Evolutionary conservation across 2,113 vertebrate species (phyloP).

Genomic region (Pterocles burchelli): DNA sequence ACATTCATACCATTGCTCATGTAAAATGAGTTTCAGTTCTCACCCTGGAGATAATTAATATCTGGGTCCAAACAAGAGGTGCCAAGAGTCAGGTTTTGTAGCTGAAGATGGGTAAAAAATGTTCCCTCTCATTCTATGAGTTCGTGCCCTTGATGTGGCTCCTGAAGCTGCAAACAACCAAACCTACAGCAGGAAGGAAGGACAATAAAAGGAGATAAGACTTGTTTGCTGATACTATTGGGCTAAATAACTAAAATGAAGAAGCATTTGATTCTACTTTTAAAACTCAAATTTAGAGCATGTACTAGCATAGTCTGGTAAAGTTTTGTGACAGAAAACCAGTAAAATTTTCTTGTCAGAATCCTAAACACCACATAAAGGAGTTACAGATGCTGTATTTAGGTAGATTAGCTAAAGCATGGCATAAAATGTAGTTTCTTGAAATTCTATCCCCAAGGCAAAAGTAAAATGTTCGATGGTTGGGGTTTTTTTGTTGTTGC

Average conservation of each 20-base stretch:
- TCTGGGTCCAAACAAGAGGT: neutral
- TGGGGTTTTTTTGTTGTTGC: neutral
- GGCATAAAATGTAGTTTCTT: constrained; percentile 19
- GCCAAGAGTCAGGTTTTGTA: neutral
- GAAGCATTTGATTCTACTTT: neutral
- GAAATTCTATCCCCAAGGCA: constrained; percentile 31
- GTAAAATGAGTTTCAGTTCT: neutral
- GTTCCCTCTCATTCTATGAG: neutral
- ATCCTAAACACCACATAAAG: constrained; percentile 54
- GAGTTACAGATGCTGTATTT: constrained; percentile 60
- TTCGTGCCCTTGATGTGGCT: fast-evolving
- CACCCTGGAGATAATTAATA: neutral
- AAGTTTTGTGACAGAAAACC: constrained; percentile 54
- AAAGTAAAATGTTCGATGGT: constrained; percentile 32
- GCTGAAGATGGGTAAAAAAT: neutral
- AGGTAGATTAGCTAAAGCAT: constrained; percentile 49
- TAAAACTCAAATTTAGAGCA: neutral
- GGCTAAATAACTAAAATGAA: neutral
- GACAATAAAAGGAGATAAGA: neutral
- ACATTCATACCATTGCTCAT: neutral
- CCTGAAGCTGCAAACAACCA: neutral
- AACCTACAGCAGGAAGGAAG: neutral
- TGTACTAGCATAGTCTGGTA: neutral
- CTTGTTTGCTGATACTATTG: neutral
- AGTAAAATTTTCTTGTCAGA: constrained; percentile 56